phyloP scores from a whole-genome alignment of 2,797 vertebrate species.

The Peromyscus attwateri region DNA sequence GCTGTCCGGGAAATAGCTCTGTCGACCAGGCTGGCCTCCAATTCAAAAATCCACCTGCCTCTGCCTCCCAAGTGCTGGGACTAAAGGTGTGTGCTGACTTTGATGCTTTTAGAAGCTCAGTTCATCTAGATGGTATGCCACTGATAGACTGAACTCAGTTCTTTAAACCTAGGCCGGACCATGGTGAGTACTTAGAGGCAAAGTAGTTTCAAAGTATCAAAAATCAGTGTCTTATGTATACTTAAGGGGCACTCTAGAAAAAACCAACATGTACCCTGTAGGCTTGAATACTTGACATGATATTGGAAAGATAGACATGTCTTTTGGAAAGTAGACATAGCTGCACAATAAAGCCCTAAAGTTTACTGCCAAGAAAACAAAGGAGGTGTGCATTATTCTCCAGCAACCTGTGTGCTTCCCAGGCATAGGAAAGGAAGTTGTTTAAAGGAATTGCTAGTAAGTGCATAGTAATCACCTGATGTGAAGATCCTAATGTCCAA shows the following conservation, averaged over 20 bases:
- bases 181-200: background rate
- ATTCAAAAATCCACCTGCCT: background rate
- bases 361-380: background rate
- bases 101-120: slow-evolving; percentile 29
- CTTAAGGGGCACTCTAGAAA: background rate
- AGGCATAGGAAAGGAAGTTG: background rate
- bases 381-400: background rate
- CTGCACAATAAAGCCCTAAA: background rate
- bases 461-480: background rate
- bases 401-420: background rate
- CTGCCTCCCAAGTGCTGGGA: background rate
- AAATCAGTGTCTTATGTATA: background rate
- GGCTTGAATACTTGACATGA: background rate
- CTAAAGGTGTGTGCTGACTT: background rate
- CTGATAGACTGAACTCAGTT: background rate
- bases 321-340: slow-evolving; percentile 22
- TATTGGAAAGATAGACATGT: background rate
- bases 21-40: background rate
- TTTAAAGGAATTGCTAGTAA: slow-evolving; percentile 9
- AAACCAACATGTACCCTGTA: background rate
- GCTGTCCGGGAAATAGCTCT: background rate
- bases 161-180: background rate
- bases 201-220: background rate
- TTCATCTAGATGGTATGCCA: background rate
- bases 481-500: background rate